Base-by-base conservation (phyloP, 2,797 vertebrate genomes). In the Microcaecilia unicolor region DNA sequence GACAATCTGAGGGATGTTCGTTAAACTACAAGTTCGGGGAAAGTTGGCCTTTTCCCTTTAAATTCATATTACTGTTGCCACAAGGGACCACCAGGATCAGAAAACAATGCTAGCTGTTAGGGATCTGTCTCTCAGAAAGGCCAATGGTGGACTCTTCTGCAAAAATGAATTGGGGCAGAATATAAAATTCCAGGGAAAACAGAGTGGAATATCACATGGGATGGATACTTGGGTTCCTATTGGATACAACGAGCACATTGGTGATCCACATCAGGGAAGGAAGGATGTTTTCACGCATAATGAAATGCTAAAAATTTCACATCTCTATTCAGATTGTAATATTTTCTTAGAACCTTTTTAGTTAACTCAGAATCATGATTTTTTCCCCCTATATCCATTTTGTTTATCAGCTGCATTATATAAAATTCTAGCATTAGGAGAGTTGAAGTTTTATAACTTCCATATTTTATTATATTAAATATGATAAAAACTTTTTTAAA, bases 31-130 rank as follows among this genome's bases (percentile, higher is more conserved):
- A 80, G 79, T 82, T 80, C 73, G 76, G 55, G 62, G 66, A 62
- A 83, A 82, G 76, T 80, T 82, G 76, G 68, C 61, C 58, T 76
- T 61, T 73, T n/a, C n/a, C 70, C 55, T 65, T 62, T 66, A 72
- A 80, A 64, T 37, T 13, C 63, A 62, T 52, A 41, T 59, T 71
- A 59, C 67, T 68, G 61, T 64, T 77, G 59, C 64, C 62, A 64
- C 64, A 24, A 19, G 63, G 41, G 76, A 65, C 48, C 35, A 47
- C 37, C 11, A 5, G 44, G 53, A 35, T 55, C 55, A 73, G 67
- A 61, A 70, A 65, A 64, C 3, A 18, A 43, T 58, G 51, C 58
- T 66, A 77, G 66, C 61, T 74, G 74, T 70, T 58, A 52, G 60
- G 54, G 51, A 58, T 70, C 60, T 57, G 64, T 64, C 53, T 41